phyloP scores from a whole-genome alignment of 2,113 vertebrate species.

The Columba janthina region DNA sequence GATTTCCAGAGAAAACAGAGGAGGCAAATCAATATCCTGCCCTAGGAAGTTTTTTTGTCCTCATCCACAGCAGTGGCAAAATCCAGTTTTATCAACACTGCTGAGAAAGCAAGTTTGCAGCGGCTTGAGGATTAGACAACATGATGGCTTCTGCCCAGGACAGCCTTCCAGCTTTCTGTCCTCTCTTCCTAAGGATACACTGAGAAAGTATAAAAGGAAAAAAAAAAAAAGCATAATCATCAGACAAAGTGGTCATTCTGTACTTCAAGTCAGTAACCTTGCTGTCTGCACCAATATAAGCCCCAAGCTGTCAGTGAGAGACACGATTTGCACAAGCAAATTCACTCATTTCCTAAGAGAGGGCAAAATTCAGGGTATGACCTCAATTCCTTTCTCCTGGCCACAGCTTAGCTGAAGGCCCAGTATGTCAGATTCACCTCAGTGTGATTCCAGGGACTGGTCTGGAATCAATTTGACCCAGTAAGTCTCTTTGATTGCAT shows the following conservation, averaged over 20 bases:
- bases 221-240: not conserved
- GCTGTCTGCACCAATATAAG: not conserved
- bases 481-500: constrained; percentile 42
- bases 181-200: not conserved
- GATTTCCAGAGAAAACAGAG: not conserved
- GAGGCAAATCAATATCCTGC: not conserved
- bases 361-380: not conserved
- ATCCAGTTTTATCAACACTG: not conserved
- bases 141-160: not conserved
- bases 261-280: not conserved
- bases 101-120: not conserved
- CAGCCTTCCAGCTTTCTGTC: not conserved
- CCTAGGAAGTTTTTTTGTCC: not conserved
- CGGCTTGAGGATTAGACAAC: not conserved
- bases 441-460: not conserved
- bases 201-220: not conserved
- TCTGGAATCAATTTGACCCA: constrained; percentile 58
- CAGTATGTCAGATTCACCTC: constrained; percentile 33
- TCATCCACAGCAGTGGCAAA: not conserved
- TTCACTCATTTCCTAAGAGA: constrained; percentile 16
- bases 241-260: not conserved
- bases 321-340: not conserved
- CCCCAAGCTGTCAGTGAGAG: not conserved
- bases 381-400: constrained; percentile 1
- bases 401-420: constrained; percentile 9